Conservation (phyloP, 2,113 vertebrate species). For the Malurus cyaneus region DNA sequence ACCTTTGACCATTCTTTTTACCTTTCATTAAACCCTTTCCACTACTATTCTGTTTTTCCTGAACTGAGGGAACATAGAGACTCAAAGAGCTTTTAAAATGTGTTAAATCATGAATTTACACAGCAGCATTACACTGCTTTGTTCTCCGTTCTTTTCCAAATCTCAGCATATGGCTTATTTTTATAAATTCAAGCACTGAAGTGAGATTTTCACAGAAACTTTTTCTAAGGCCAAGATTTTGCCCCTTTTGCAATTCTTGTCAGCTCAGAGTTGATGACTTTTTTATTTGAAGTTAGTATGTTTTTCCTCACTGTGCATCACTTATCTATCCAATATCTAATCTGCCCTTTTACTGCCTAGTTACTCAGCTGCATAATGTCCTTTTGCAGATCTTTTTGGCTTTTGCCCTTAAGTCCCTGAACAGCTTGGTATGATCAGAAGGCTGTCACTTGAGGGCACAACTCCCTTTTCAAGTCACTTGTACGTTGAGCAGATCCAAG, state of each 20-base stretch:
- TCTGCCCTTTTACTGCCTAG: neutral
- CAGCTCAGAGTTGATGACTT: neutral
- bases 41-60: neutral
- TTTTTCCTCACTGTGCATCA: neutral
- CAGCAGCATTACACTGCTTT: neutral
- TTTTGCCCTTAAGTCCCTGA: neutral
- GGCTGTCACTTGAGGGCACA: neutral
- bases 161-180: neutral
- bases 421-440: neutral
- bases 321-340: neutral
- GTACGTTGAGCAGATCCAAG: neutral
- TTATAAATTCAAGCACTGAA: neutral
- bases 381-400: neutral
- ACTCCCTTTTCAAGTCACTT: neutral
- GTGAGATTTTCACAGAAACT: neutral
- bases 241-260: neutral
- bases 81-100: neutral
- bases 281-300: neutral
- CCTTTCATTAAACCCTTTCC: neutral
- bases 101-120: neutral
- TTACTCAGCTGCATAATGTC: neutral
- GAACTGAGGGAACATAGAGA: neutral
- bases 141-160: neutral
- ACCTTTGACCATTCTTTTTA: neutral
- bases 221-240: neutral